Evolutionary conservation across 2,797 vertebrate species (phyloP), one percentile per base, ranked within the genome.

Genomic region (Sarcoramphus papa): DNA sequence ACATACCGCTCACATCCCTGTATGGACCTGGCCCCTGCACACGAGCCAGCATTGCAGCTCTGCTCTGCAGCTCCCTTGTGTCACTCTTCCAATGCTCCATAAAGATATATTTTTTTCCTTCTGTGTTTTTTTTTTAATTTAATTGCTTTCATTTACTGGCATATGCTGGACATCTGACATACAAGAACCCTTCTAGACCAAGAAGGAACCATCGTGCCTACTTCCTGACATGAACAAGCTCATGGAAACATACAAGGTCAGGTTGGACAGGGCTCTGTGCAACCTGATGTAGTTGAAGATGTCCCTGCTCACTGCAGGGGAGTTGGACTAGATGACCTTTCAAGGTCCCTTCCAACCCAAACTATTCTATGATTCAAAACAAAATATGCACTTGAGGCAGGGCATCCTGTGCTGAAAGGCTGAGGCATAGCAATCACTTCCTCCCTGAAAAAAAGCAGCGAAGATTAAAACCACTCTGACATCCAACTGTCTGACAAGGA

Each of bases 351-450:
- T 88, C 40, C 65, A 85, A 82, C 10, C 3, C 50, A 60, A 85
- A 73, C 60, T n/a, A 35, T 73, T 77, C 74, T 76, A 28, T 27
- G 21, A 81, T 90, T 81, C 89, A 78, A 85, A 68, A 72, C 45
- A 83, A 92, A 97, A 90, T 35, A 91, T 3, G 25, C n/a, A 85
- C 75, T 91, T 88, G 64, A 93, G 88, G 89, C 24, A 74, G 56
- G 47, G 78, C 84, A 92, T 89, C 84, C 88, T 93, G 68, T 68
- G 76, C 92, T 84, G 87, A 86, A 93, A 95, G 84, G 67, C 68
- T 88, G 88, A 95, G 72, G 77, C 64, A 78, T 1, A 75, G 85
- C 65, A 84, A 93, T 90, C 54, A 31, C 35, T 84, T 92, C 63
- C 87, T 83, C 70, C 63, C 54, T 28, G 43, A 86, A 73, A 86